phyloP scores from a whole-genome alignment of 2,113 vertebrate species.

The Thermophis baileyi region DNA sequence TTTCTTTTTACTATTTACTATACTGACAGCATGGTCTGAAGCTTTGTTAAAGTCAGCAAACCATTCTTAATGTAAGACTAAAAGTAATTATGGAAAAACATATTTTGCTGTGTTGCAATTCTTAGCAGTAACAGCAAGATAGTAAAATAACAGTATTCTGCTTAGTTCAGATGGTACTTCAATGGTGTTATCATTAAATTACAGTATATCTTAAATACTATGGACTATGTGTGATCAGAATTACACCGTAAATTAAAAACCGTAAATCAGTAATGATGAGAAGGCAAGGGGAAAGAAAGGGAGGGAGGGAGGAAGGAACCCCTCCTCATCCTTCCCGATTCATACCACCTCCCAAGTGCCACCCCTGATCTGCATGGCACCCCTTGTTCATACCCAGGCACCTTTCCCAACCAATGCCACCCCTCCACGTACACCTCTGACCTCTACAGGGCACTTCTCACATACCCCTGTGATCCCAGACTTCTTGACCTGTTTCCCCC shows the following conservation, averaged over 20 bases:
- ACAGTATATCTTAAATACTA: conserved; percentile 61
- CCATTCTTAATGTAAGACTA: conserved; percentile 76
- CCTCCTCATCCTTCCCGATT: neutral
- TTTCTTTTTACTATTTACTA: conserved; percentile 71
- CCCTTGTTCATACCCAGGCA: neutral
- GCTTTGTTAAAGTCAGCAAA: conserved; percentile 82
- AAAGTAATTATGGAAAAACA: conserved; percentile 81
- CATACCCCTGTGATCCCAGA: neutral
- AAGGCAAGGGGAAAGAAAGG: neutral
- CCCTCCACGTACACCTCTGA: neutral
- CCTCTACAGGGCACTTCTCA: neutral
- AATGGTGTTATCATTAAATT: conserved; percentile 68
- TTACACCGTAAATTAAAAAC: conserved; percentile 35
- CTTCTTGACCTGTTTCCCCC: neutral
- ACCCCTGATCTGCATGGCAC: neutral
- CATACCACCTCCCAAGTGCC: neutral
- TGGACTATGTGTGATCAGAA: conserved; percentile 62
- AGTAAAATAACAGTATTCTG: conserved; percentile 72
- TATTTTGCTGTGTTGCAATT: conserved; percentile 77
- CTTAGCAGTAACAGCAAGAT: conserved; percentile 71
- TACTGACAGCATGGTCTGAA: conserved; percentile 80
- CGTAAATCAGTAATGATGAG: neutral
- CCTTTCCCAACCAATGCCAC: neutral
- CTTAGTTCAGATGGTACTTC: conserved; percentile 73
- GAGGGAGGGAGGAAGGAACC: neutral